Conservation (phyloP, 2,113 vertebrate genomes). For the Spheniscus mendiculus region DNA sequence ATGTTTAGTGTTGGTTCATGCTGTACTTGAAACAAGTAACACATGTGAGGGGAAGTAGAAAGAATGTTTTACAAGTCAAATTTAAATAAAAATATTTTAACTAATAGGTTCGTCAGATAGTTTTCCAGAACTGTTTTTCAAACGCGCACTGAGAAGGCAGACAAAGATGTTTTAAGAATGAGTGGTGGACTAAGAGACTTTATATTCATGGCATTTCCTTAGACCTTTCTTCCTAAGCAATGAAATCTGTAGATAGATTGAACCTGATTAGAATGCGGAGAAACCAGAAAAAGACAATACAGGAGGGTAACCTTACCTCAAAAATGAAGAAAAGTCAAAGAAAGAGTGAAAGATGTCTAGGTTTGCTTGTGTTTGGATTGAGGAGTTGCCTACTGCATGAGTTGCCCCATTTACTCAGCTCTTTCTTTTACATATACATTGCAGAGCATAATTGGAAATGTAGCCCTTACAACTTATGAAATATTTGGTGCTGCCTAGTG, state of each 20-base stretch:
- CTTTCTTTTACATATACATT: not conserved
- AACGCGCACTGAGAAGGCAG: not conserved
- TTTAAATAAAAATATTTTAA: not conserved
- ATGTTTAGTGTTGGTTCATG: not conserved
- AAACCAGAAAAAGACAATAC: not conserved
- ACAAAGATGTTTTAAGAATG: not conserved
- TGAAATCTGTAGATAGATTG: not conserved
- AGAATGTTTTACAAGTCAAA: not conserved
- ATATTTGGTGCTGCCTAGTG: not conserved
- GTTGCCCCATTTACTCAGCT: not conserved
- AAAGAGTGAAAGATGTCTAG: not conserved
- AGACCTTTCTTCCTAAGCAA: not conserved
- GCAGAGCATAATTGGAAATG: not conserved
- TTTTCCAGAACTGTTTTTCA: not conserved
- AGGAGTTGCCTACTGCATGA: not conserved
- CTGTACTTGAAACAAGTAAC: slow-evolving; percentile 5
- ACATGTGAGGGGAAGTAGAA: not conserved
- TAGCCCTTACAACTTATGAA: not conserved
- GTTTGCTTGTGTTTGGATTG: not conserved
- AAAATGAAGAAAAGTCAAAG: not conserved
- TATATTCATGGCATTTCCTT: not conserved
- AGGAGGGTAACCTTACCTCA: not conserved
- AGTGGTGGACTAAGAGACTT: not conserved
- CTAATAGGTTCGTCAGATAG: not conserved
- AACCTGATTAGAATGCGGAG: not conserved